Percentiles rank a stretch among this genome's conserved stretches.
Conservation (phyloP, 2,113 vertebrate genomes). For the Acinonyx jubatus region DNA sequence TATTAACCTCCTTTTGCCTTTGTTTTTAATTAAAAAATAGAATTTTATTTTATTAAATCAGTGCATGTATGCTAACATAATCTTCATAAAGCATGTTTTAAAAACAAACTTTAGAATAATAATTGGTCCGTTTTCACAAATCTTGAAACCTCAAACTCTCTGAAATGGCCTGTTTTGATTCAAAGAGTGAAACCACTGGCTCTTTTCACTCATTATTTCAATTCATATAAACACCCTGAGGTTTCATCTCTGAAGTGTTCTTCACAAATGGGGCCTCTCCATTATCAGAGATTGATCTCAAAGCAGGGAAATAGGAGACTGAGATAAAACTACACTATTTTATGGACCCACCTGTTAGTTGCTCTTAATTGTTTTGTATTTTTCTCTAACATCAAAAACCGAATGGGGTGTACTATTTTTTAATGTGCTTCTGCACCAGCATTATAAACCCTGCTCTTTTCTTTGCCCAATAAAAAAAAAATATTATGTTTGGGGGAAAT, state of each 20-base stretch:
- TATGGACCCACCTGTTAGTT: background rate
- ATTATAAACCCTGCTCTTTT: background rate
- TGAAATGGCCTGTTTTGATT: background rate
- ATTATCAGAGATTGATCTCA: background rate
- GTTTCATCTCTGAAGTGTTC: background rate
- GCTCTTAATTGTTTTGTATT: background rate
- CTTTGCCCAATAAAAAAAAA: too few relatives aligned
- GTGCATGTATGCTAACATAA: background rate
- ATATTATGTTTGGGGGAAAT: background rate
- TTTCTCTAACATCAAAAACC: background rate
- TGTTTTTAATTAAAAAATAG: background rate
- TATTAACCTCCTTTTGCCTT: background rate
- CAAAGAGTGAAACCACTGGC: background rate
- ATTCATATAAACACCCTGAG: background rate
- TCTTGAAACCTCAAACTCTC: background rate
- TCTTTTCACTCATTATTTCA: background rate
- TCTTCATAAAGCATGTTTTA: background rate
- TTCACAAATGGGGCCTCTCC: background rate
- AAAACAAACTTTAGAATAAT: background rate
- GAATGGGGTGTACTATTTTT: background rate
- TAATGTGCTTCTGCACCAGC: background rate
- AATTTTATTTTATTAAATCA: constrained; percentile 2
- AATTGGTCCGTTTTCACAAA: background rate
- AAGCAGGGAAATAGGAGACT: background rate
- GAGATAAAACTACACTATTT: background rate